These are phyloP conservation scores for Alligator mississippiensis DNA, from an alignment of 2,113 vertebrate genomes.

Conservation along the genomic window DNA sequence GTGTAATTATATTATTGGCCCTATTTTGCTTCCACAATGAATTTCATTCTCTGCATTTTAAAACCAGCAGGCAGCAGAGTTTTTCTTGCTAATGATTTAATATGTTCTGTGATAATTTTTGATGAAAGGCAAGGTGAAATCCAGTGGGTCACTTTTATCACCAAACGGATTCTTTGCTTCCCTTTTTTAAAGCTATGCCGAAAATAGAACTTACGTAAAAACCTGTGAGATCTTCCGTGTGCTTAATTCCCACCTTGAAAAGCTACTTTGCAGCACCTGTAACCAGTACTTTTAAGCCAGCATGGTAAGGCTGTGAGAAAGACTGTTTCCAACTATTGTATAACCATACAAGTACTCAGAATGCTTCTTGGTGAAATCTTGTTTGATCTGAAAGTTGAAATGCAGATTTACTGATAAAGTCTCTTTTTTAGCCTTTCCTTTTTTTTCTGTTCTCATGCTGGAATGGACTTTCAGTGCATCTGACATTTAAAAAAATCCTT, in stretches of 20 bases:
- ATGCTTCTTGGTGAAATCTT: background rate
- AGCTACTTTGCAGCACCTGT: background rate
- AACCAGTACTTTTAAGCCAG: background rate
- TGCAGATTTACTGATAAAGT: background rate
- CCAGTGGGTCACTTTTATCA: constrained; percentile 24
- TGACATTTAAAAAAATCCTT: background rate
- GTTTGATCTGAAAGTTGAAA: background rate
- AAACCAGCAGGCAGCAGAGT: constrained; percentile 69
- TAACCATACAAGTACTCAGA: no score
- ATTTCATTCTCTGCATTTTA: constrained; percentile 79
- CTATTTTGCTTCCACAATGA: constrained; percentile 78
- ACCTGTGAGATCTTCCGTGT: background rate
- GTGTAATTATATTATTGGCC: constrained; percentile 82
- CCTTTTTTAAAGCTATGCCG: background rate
- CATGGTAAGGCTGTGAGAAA: background rate
- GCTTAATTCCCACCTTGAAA: background rate
- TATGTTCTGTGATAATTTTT: constrained; percentile 50
- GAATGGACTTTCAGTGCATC: background rate
- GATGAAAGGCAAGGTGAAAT: constrained; percentile 35
- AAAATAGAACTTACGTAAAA: rapidly evolving
- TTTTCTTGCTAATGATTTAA: constrained; percentile 71
- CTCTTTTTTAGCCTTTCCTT: background rate
- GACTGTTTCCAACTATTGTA: rapidly evolving
- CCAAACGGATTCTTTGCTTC: background rate
- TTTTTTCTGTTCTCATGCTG: rapidly evolving